Base-by-base conservation (phyloP, 1,140 invertebrate species). In the Brachystomella parvula region DNA sequence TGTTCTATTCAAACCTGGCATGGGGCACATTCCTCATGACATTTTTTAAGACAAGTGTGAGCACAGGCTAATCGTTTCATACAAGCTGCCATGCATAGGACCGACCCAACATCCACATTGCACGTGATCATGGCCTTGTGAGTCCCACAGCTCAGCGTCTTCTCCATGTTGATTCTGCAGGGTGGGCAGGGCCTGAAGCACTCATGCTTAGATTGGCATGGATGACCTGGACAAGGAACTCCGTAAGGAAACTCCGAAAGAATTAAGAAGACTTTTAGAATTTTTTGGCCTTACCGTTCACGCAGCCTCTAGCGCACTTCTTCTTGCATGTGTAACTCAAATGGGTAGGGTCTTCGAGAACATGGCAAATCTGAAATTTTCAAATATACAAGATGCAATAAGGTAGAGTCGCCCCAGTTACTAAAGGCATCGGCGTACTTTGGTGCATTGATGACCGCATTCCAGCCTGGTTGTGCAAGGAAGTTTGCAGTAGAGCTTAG, bases 391-490 rank as follows among this genome's bases (percentile, higher is more conserved):
- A n/a, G n/a, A n/a, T n/a, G n/a, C n/a, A n/a, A n/a, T n/a, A n/a
- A n/a, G n/a, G n/a, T n/a, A n/a, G n/a, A n/a, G n/a, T n/a, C n/a
- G n/a, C n/a, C n/a, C n/a, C n/a, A n/a, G n/a, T n/a, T n/a, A n/a
- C n/a, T n/a, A n/a, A n/a, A n/a, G n/a, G n/a, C n/a, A n/a, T n/a
- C n/a, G n/a, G n/a, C n/a, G n/a, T n/a, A n/a, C n/a, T n/a, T 64
- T 61, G 2, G 39, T 62, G 57, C 71, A 73, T 2, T 67, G 58
- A 63, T 73, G 71, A 12, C 71, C 71, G 57, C 71, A 73, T 0
- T 30, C 1, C 2, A 73, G 39, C 6, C 71, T 61, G 19, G 44
- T 59, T 1, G 60, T 33, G 28, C 71, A 73, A 19, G 47, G 33
- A 28, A 28, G 47, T 35, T 56, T 61, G 53, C 71, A 73, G 28